Evolutionary conservation across 2,888 invertebrate genomes (phyloP).

Genomic region (Cryptocephalus primarius): DNA sequence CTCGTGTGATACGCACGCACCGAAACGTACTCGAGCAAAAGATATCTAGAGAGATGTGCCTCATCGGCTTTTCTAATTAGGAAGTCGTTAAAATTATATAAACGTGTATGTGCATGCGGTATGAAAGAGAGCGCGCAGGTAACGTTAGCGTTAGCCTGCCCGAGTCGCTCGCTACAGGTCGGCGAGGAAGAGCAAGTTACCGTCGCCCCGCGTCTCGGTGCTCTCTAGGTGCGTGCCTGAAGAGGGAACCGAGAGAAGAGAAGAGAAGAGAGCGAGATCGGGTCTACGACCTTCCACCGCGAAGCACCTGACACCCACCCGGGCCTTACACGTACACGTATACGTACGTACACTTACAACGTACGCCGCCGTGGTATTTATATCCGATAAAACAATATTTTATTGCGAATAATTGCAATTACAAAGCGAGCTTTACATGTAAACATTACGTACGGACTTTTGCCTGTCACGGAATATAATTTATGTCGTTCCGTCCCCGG

Average conservation of each 20-base stretch:
- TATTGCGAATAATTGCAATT: constrained; percentile 36
- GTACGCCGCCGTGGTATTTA: constrained; percentile 28
- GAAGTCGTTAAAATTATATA: constrained; percentile 19
- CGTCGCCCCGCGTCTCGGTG: constrained; percentile 12
- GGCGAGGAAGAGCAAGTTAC: no score
- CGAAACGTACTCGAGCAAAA: no score
- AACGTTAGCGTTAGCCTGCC: no score
- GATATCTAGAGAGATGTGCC: neutral
- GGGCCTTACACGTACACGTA: constrained; percentile 3
- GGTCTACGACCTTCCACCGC: constrained; percentile 34
- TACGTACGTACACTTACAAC: neutral
- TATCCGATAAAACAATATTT: constrained; percentile 37
- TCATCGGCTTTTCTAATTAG: constrained; percentile 12
- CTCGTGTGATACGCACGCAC: no score
- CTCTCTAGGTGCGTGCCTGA: constrained; percentile 19
- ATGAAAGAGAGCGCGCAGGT: no score
- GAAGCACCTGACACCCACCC: constrained; percentile 38
- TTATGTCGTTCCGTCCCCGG: constrained; percentile 1
- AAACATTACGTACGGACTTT: constrained; percentile 21
- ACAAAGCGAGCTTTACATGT: constrained; percentile 29
- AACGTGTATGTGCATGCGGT: constrained; percentile 16
- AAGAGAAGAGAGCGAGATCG: constrained; percentile 10
- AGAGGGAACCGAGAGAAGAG: constrained; percentile 7
- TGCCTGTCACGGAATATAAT: constrained; percentile 2
- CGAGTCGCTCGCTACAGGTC: no score